These are phyloP conservation scores for Platygyra sinensis DNA, from an alignment of 64 coral and sea anemone genomes.

Conservation along the genomic window DNA sequence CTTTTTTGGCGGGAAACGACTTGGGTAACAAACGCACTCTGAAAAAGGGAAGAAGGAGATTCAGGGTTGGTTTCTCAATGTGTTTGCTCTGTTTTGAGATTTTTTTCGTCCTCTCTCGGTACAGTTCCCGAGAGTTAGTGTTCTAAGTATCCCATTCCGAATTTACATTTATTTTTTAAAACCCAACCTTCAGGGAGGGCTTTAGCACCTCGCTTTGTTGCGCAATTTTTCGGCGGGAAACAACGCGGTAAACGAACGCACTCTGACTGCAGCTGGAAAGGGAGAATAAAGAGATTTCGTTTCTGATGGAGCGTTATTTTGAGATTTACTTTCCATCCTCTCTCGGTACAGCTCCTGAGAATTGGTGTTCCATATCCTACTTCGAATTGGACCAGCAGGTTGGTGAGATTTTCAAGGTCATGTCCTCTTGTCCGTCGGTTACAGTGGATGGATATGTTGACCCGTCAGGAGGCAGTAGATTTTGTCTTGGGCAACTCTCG, in stretches of 20 bases:
- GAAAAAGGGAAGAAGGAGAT: too few relatives aligned
- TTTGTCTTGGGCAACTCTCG: conserved; percentile 96
- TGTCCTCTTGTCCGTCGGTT: conserved; percentile 90
- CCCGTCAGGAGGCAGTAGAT: conserved; percentile 91
- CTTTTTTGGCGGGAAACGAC: too few relatives aligned
- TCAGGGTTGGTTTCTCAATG: too few relatives aligned
- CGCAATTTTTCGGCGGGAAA: too few relatives aligned
- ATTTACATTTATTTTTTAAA: background rate
- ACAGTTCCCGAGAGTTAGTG: conserved; percentile 95
- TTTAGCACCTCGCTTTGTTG: too few relatives aligned
- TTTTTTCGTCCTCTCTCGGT: background rate
- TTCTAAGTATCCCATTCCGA: conserved; percentile 97
- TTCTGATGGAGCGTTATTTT: too few relatives aligned
- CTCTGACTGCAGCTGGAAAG: too few relatives aligned
- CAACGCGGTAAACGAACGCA: too few relatives aligned
- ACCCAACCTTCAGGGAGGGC: too few relatives aligned
- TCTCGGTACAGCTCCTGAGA: conserved; percentile 78
- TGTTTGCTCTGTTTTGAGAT: too few relatives aligned
- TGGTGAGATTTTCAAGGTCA: conserved; percentile 97
- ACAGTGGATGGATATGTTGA: conserved; percentile 98
- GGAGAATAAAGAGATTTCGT: too few relatives aligned
- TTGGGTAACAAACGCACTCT: too few relatives aligned
- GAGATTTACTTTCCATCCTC: background rate
- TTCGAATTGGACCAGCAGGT: conserved; percentile 99
- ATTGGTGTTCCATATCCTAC: conserved; percentile 98